Evolutionary conservation across 2,888 invertebrate genomes (phyloP), one percentile per base, ranked within the genome.

Genomic region (Amorpha juglandis): DNA sequence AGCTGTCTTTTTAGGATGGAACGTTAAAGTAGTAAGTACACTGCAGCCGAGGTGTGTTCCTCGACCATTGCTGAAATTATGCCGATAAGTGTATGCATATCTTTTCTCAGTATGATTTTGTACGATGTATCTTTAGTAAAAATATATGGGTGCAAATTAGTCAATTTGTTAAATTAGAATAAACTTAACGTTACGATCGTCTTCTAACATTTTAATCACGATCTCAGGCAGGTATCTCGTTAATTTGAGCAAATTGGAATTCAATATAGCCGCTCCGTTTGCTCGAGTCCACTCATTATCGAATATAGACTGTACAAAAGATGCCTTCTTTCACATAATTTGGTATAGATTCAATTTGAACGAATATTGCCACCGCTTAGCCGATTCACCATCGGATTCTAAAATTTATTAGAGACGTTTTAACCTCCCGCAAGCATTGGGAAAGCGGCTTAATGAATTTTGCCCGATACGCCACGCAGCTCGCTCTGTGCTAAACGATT

Each of bases 351-450:
- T 42, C 42, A 58, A 58, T 58, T 42, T 42, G 58, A 19, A 42
- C 12, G 58, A 58, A 58, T 58, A 58, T 58, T 58, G 42, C 58
- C 58, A 58, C 42, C 58, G 58, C 58, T 58, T 58, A 58, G 58
- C 58, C 38, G 58, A 19, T 58, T 58, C 42, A 42, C 58, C 42
- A 58, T 42, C 42, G 42, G 58, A 58, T 58, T 58, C 58, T 58
- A 58, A 58, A 58, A 58, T 58, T 42, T 38, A 58, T 58, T 58
- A 58, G 58, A 58, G 58, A 42, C 58, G 58, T 58, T 58, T 58
- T 58, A 58, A 42, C 58, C 58, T 42, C 58, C 42, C 19, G 58
- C 35, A 16, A 42, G 58, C 58, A 58, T 58, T 42, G 12, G 12
- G 42, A 55, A 58, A 58, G 38, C 58, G 42, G 58, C 58, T 58